Conservation (phyloP, 2,888 invertebrate genomes). For the Pandemis corylana region DNA sequence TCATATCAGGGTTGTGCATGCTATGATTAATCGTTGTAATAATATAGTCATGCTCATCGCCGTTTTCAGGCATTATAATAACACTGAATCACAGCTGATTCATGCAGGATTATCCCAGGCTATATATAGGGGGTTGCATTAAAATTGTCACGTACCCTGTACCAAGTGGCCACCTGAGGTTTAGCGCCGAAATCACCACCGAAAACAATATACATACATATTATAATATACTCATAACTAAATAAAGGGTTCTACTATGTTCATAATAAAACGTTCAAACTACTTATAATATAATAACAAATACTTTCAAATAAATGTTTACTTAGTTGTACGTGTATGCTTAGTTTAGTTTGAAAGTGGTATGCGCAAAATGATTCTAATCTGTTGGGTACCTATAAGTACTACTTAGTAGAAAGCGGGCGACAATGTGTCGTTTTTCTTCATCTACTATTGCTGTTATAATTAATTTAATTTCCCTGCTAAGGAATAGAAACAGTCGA, state of each 20-base stretch:
- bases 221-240: constrained; percentile 50
- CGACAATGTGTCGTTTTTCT: too few relatives aligned
- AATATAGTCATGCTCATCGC: constrained; percentile 55
- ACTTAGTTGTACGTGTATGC: neutral
- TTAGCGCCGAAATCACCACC: constrained; percentile 76
- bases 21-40: constrained; percentile 48
- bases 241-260: constrained; percentile 14
- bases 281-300: neutral
- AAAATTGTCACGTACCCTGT: constrained; percentile 90
- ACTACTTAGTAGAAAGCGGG: too few relatives aligned
- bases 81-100: constrained; percentile 49
- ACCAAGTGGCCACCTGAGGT: constrained; percentile 95
- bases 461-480: constrained; percentile 50
- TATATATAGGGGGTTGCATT: constrained; percentile 53
- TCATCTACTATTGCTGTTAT: constrained; percentile 39
- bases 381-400: too few relatives aligned
- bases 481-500: constrained; percentile 55
- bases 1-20: constrained; percentile 53
- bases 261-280: neutral
- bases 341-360: too few relatives aligned
- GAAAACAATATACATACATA: constrained; percentile 81
- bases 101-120: constrained; percentile 54
- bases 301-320: constrained; percentile 38
- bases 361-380: neutral
- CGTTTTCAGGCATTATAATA: constrained; percentile 19